Conservation (phyloP, 2,888 invertebrate genomes). For the Himalopsyche tibetana region DNA sequence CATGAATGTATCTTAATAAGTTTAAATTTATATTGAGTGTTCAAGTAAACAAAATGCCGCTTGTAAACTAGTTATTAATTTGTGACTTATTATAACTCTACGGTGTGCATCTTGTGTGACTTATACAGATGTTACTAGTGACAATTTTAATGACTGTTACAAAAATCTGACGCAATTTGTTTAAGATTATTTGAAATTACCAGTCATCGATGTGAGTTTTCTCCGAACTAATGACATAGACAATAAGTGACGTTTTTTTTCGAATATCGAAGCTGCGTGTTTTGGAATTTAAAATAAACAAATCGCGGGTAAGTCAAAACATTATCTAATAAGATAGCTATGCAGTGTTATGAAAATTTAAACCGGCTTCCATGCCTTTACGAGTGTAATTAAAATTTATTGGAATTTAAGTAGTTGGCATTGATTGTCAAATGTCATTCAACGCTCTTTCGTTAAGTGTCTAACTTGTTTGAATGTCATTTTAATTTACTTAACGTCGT, state of each 20-base stretch:
- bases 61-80: background rate
- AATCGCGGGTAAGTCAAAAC: slow-evolving; percentile 17
- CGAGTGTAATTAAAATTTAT: slow-evolving; percentile 1
- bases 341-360: background rate
- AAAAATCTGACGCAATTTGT: background rate
- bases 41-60: background rate
- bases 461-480: slow-evolving; percentile 29
- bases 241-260: background rate
- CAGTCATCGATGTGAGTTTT: slow-evolving; percentile 22
- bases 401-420: slow-evolving; percentile 15
- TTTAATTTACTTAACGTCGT: background rate
- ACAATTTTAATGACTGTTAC: background rate
- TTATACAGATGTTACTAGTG: slow-evolving; percentile 7
- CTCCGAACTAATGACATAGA: background rate
- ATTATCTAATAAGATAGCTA: background rate
- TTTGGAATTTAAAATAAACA: slow-evolving; percentile 6
- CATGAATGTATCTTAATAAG: too few species aligned
- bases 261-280: background rate
- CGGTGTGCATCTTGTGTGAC: background rate
- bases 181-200: background rate
- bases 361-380: background rate
- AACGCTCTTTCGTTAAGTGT: slow-evolving; percentile 11
- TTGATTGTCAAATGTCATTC: slow-evolving; percentile 35
- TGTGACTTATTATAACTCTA: background rate
- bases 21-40: background rate